Evolutionary conservation across 2,113 vertebrate genomes (phyloP), one percentile per base, ranked within the genome.

Genomic region (Zingel zingel): DNA sequence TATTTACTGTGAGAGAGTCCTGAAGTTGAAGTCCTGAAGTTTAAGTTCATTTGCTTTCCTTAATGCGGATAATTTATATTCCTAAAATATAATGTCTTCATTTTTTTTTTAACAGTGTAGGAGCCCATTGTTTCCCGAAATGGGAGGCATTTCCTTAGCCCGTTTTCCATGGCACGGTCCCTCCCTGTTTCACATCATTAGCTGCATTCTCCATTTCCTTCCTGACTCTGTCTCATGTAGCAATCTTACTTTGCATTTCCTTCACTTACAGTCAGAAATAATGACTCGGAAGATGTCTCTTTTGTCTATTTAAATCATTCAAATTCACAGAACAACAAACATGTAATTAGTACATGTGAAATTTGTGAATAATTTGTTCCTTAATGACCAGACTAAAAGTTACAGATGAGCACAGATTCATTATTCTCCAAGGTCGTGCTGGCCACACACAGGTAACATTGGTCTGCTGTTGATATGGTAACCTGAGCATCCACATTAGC

Each of bases 141-240:
- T 66, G 45, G 83, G 86, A 81, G 87, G 74, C 77, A 83, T 88
- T 93, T 94, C 92, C 92, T 93, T 81, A 15, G 33, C 50, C 61
- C 53, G 36, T 68, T 65, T 82, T 87, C 79, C 85, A 82, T 63
- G 67, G 30, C 30, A 70, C 53, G 61, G 62, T 80, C 45, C 73
- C 75, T 70, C 63, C 63, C 64, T 79, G 59, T 74, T 70, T 86
- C 66, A 56, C 19, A 68, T 48, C 39, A 53, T 21, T 6, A 25
- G 69, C 59, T 67, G 16, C 39, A 43, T 43, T 43, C 39, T 43
- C 39, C 51, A 6, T 67, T 82, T 64, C 75, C 62, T 54, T 43
- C 39, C 57, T 80, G 15, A 43, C 5, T 27, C 61, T 66, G 27
- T 59, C 12, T 64, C 54, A 11, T 80, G 12, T 6, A 6, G 59